These are phyloP conservation scores for Eolophus roseicapilla DNA, from an alignment of 2,113 vertebrate genomes.

Conservation along the genomic window DNA sequence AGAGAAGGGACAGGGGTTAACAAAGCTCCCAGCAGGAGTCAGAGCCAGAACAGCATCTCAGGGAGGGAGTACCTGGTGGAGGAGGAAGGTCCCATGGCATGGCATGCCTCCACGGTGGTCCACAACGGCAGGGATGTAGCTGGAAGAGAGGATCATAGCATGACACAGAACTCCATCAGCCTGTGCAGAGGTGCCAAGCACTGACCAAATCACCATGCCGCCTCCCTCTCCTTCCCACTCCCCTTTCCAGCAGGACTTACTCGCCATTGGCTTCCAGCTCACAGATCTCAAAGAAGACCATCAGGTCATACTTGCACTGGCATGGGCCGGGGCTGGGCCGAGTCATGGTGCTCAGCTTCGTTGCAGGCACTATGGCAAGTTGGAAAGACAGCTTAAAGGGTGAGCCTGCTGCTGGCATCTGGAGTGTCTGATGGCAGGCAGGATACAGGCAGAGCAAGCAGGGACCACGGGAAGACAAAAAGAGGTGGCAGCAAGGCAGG, in stretches of 20 bases:
- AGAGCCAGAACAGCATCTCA: not conserved
- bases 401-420: not conserved
- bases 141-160: constrained; percentile 46
- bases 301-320: constrained; percentile 94
- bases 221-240: not conserved
- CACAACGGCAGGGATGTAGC: constrained; percentile 94
- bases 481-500: not conserved
- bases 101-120: constrained; percentile 97
- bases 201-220: fast-evolving
- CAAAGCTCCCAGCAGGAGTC: not conserved
- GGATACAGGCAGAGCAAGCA: not conserved
- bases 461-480: not conserved
- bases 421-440: not conserved
- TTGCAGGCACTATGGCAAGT: constrained; percentile 85
- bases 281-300: constrained; percentile 98
- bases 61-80: constrained; percentile 86
- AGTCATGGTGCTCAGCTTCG: constrained; percentile 90
- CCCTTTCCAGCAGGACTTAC: constrained; percentile 76
- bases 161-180: not conserved
- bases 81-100: constrained; percentile 92
- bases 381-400: not conserved
- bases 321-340: constrained; percentile 86
- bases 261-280: constrained; percentile 97
- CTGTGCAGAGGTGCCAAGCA: not conserved
- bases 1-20: not conserved